Percentiles rank a stretch among this genome's conserved stretches.
phyloP scores from a whole-genome alignment of 2,113 vertebrate species.

The Vulpes lagopus region DNA sequence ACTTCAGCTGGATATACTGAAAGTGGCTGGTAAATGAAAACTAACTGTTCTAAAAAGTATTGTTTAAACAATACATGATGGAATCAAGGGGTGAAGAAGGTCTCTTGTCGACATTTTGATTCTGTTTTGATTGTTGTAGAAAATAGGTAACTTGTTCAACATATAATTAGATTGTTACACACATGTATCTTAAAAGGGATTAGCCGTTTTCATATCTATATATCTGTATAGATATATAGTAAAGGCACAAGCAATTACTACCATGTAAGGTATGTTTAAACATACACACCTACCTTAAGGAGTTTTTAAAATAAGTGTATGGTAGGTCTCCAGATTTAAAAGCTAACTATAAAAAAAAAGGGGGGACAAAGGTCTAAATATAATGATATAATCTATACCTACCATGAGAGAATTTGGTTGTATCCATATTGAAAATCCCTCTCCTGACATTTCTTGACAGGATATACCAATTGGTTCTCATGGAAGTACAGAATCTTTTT shows the following conservation, averaged over 20 bases:
- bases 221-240: not conserved
- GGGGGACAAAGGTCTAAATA: slow-evolving; percentile 6
- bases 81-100: slow-evolving; percentile 2
- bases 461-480: slow-evolving; percentile 97
- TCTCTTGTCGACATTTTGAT: not conserved
- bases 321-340: slow-evolving; percentile 26
- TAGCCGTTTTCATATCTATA: not conserved
- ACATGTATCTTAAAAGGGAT: slow-evolving; percentile 3
- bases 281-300: not conserved
- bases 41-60: slow-evolving; percentile 65
- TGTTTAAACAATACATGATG: slow-evolving; percentile 63
- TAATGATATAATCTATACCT: slow-evolving; percentile 77
- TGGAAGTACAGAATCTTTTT: slow-evolving; percentile 98
- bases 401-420: slow-evolving; percentile 95
- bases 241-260: slow-evolving; percentile 49
- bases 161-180: slow-evolving; percentile 33
- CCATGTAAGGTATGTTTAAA: slow-evolving; percentile 39
- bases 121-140: slow-evolving; percentile 45
- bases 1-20: slow-evolving; percentile 82
- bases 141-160: slow-evolving; percentile 64
- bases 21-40: slow-evolving; percentile 72
- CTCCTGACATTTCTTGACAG: slow-evolving; percentile 94
- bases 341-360: slow-evolving; percentile 59
- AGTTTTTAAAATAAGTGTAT: slow-evolving; percentile 23
- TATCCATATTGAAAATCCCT: slow-evolving; percentile 99